Evolutionary conservation across 2,888 invertebrate genomes (phyloP).

Genomic region (Rhorus exstirpatorius): DNA sequence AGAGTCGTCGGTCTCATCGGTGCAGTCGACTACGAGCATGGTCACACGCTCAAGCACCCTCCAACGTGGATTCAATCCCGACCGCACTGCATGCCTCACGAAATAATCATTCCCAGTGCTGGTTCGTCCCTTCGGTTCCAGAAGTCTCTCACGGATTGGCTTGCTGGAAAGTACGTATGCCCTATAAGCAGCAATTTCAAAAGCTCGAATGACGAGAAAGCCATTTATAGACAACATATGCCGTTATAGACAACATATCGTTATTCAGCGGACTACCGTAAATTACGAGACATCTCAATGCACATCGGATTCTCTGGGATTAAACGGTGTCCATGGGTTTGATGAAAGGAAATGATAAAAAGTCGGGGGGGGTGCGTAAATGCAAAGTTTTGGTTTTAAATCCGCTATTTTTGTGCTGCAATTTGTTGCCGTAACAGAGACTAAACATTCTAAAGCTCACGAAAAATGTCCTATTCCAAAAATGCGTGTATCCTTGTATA

Average conservation of each 20-base stretch:
- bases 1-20: conserved; percentile 79
- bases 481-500: too few species aligned
- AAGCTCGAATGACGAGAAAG: conserved; percentile 37
- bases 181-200: conserved; percentile 58
- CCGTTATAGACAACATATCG: conserved; percentile 65
- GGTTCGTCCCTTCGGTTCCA: conserved; percentile 82
- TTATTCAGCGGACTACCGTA: not conserved
- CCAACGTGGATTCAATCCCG: conserved; percentile 84
- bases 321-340: too few species aligned
- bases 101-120: conserved; percentile 83
- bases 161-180: conserved; percentile 60
- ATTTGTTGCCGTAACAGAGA: too few species aligned
- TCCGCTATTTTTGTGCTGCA: too few species aligned
- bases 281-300: not conserved
- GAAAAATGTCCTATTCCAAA: too few species aligned
- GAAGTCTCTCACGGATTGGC: conserved; percentile 79
- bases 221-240: conserved; percentile 67
- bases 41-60: conserved; percentile 83
- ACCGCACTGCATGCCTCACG: conserved; percentile 71
- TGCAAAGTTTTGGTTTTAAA: too few species aligned
- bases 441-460: too few species aligned
- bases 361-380: too few species aligned
- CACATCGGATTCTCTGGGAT: too few species aligned
- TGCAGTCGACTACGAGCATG: conserved; percentile 75
- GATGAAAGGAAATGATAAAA: too few species aligned